Evolutionary conservation across 2,113 vertebrate species (phyloP), one percentile per base, ranked within the genome.

Genomic region (Tupaia tana): DNA sequence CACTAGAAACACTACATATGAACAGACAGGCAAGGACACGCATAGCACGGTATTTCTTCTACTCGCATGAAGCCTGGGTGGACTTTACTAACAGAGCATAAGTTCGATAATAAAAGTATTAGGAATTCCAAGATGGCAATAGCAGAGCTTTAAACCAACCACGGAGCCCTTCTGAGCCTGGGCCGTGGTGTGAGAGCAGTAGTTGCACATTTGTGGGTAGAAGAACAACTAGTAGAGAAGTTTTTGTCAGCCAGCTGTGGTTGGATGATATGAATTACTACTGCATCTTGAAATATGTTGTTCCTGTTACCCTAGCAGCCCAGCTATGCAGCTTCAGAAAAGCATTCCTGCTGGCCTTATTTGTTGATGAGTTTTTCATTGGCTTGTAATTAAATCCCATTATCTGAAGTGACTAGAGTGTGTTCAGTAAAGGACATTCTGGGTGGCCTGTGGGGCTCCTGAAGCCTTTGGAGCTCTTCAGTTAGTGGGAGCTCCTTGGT

Each of bases 121-220:
- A 75, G 61, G 70, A 71, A 80, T 29, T 90, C 63, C 63, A 85
- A 85, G 77, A 75, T 63, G 73, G 24, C 7, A 66, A 52, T 9
- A 79, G 20, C 34, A 75, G 71, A 69, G 34, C 27, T 71, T 75
- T 56, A 82, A 74, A 59, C 15, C 54, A 86, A 86, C 31, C 22
- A 16, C 6, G 29, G 13, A 4, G 54, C 58, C 71, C n/a, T 73
- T 74, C 31, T 7, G 59, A 69, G n/a, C 43, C 18, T 3, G n/a
- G 31, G 64, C 9, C 7, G 1, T 6, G 11, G 0, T 7, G 4
- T 11, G 59, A 92, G 27, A 8, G 6, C 6, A n/a, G 22, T 9
- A n/a, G 7, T 1, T 24, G 59, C 1, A 29, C 13, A 31, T 10
- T 64, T 2, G 20, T 27, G 89, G 22, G 16, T 4, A 1, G 52